Conservation (phyloP, 2,888 invertebrate species). For the Drosophila neutralis region DNA sequence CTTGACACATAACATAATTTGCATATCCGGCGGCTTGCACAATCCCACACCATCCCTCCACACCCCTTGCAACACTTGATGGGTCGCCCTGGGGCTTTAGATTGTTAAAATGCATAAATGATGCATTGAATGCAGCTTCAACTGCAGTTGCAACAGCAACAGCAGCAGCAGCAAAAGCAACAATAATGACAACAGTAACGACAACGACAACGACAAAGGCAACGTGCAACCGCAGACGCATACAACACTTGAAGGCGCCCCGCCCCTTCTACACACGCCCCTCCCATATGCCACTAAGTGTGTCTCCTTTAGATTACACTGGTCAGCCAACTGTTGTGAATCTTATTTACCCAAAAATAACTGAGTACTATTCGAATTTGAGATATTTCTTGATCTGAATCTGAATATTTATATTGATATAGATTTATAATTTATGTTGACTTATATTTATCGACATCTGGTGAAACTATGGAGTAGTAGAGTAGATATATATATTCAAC, state of each 20-base stretch:
- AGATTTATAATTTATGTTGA: too few species aligned
- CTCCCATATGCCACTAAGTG: conserved; percentile 1
- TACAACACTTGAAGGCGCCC: conserved; percentile 60
- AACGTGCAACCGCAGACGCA: conserved; percentile 56
- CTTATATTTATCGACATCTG: neutral
- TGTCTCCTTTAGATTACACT: conserved; percentile 55
- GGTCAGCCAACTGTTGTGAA: conserved; percentile 17
- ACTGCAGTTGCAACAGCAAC: conserved; percentile 34
- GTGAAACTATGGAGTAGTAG: neutral
- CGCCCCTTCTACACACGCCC: neutral
- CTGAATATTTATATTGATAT: too few species aligned
- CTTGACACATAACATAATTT: conserved; percentile 84
- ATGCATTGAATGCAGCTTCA: conserved; percentile 56
- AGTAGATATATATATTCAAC: neutral
- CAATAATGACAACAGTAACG: conserved; percentile 17
- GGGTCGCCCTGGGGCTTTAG: conserved; percentile 47
- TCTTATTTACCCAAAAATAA: neutral
- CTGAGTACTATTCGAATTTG: neutral
- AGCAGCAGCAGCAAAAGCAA: conserved; percentile 17
- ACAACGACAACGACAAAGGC: conserved; percentile 17
- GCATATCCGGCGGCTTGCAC: conserved; percentile 76
- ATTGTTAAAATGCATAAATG: conserved; percentile 72
- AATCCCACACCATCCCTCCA: neutral
- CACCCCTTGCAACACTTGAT: conserved; percentile 19
- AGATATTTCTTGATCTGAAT: neutral